Evolutionary conservation across 2,888 invertebrate genomes (phyloP), one percentile per base, ranked within the genome.

Genomic region (Drosophila histrio): DNA sequence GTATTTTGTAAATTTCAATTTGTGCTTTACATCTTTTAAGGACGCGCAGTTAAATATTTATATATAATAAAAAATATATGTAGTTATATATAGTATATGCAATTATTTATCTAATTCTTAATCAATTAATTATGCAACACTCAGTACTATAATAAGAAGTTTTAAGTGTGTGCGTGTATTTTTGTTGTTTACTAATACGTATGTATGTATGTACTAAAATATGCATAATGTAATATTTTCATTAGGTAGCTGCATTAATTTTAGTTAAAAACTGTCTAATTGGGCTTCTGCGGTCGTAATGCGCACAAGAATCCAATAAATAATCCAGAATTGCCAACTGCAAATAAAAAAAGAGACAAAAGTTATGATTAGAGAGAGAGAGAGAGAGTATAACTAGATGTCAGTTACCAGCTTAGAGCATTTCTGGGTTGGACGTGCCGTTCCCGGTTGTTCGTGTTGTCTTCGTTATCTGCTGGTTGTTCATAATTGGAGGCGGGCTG

Each of bases 391-490:
- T 22, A 1, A 30, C 2, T 22, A 19, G 24, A 3, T 21, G n/a
- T 44, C 26, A 24, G 49, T 53, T 43, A 80, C 73, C 79, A 65
- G 53, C 60, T 91, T 92, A 92, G 75, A 92, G 90, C 89, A 92
- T 90, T 77, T 92, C 92, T 70, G 90, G 90, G 74, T 92, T 91
- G 77, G 92, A 92, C 41, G 90, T 94, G 11, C 95, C 95, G 89
- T 94, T 95, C 81, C 95, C 95, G 49, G 93, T 93, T 13, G 84
- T 94, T 61, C 95, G 92, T 2, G 95, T 95, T 0, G 95, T 95
- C 89, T 94, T 95, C 36, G 95, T 95, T 21, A 93, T 92, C 70
- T 91, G 91, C 62, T 91, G 91, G 67, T 89, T 89, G 71, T 89
- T 88, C 54, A 90, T 80, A 58, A 92, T 71, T 32, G 88, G 89